phyloP scores from a whole-genome alignment of 2,113 vertebrate genomes.

The Epinephelus cyanopodus region DNA sequence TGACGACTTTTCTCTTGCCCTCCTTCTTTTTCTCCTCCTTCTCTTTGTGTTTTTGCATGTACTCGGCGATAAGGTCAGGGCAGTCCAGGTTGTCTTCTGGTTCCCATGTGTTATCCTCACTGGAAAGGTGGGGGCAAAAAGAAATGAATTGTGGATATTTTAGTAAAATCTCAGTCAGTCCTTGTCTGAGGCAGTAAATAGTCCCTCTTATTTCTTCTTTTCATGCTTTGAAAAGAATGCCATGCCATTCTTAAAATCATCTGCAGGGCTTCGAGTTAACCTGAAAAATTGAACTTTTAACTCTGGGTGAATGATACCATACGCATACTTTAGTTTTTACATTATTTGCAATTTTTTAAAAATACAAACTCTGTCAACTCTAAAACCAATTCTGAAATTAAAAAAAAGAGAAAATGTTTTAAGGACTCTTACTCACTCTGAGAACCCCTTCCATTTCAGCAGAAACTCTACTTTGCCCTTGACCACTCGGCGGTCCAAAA shows the following conservation, averaged over 20 bases:
- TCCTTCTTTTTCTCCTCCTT: conserved; percentile 88
- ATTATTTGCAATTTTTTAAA: background rate
- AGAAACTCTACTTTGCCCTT: conserved; percentile 96
- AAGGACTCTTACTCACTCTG: conserved; percentile 88
- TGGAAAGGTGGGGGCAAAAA: conserved; percentile 50
- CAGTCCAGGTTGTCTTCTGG: conserved; percentile 98
- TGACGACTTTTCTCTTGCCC: conserved; percentile 90
- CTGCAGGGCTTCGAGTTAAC: background rate
- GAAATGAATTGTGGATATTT: background rate
- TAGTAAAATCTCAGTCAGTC: background rate
- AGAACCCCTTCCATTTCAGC: conserved; percentile 98
- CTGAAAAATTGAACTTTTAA: background rate
- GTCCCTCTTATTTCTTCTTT: background rate
- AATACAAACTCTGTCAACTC: no score
- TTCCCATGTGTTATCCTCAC: conserved; percentile 99
- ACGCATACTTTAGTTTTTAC: background rate
- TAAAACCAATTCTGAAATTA: background rate
- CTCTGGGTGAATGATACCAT: background rate
- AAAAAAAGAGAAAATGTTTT: background rate
- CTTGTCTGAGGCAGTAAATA: background rate
- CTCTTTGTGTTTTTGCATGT: conserved; percentile 92
- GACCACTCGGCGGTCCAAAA: conserved; percentile 92
- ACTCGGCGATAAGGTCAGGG: conserved; percentile 96
- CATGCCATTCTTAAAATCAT: background rate
- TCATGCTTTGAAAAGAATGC: no score